Percentiles rank a stretch among this genome's conserved stretches.
phyloP scores from a whole-genome alignment of 2,797 vertebrate species.

The Leucoraja ocellata region DNA sequence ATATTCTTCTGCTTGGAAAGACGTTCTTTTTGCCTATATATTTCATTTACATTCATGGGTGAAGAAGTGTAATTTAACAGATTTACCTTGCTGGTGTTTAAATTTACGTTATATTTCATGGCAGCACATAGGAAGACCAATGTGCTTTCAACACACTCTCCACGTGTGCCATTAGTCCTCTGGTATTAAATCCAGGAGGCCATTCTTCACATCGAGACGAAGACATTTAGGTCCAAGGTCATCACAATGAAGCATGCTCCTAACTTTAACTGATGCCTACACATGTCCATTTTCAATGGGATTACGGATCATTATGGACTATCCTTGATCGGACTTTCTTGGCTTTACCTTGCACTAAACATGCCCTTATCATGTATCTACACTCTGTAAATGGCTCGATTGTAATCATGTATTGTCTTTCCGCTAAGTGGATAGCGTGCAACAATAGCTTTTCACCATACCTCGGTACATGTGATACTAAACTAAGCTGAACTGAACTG shows the following conservation, averaged over 20 bases:
- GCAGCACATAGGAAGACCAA: background rate
- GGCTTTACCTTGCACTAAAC: too few relatives aligned
- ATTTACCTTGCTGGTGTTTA: constrained; percentile 4
- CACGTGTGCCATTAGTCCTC: background rate
- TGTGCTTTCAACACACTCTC: background rate
- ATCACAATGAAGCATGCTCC: background rate
- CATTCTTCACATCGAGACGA: background rate
- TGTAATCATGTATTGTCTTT: too few relatives aligned
- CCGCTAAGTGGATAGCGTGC: too few relatives aligned
- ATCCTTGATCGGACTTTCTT: too few relatives aligned
- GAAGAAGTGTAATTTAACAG: constrained; percentile 1
- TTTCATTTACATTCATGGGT: constrained; percentile 15
- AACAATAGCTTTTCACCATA: too few relatives aligned
- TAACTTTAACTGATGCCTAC: background rate
- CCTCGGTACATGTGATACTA: too few relatives aligned
- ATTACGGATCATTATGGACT: background rate
- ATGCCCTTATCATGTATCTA: too few relatives aligned
- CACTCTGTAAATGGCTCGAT: too few relatives aligned
- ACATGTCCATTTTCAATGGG: background rate
- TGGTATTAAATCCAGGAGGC: background rate
- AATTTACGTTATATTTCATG: background rate
- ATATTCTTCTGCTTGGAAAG: background rate
- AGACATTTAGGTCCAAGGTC: background rate
- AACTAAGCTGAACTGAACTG: too few relatives aligned
- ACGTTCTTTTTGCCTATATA: constrained; percentile 9